Evolutionary conservation across 2,888 invertebrate species (phyloP).

Genomic region (Harpagoxenus sublaevis): DNA sequence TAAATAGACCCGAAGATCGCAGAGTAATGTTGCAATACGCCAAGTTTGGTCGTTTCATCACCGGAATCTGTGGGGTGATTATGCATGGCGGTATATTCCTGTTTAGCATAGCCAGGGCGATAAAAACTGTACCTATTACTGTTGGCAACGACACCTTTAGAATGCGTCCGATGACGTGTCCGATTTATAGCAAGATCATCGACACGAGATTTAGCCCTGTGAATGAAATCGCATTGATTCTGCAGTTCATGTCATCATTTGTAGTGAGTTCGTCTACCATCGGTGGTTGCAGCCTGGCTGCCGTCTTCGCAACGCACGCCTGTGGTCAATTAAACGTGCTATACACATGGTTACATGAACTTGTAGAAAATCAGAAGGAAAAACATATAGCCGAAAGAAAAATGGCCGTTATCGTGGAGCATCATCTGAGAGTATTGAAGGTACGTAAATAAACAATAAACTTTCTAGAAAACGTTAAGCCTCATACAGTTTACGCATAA

Average conservation of each 20-base stretch:
- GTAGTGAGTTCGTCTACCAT: conserved; percentile 61
- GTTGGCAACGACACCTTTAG: conserved; percentile 64
- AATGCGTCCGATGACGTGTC: conserved; percentile 62
- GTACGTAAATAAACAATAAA: conserved; percentile 13
- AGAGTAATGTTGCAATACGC: conserved; percentile 72
- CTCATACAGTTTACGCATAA: not conserved
- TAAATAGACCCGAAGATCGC: conserved; percentile 55
- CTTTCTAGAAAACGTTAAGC: not conserved
- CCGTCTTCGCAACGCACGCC: conserved; percentile 72
- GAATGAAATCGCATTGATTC: conserved; percentile 67
- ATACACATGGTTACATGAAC: conserved; percentile 55
- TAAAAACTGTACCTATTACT: not conserved
- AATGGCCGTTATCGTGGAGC: conserved; percentile 51
- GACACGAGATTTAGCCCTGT: conserved; percentile 62
- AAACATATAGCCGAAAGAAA: conserved; percentile 8
- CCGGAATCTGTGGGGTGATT: conserved; percentile 57
- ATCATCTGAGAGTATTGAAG: conserved; percentile 55
- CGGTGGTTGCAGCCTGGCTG: conserved; percentile 67
- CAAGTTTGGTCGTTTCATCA: conserved; percentile 67
- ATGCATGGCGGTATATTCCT: conserved; percentile 61
- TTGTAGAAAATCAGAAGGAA: conserved; percentile 46
- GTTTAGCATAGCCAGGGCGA: conserved; percentile 44
- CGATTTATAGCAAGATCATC: conserved; percentile 58
- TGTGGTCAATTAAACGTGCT: conserved; percentile 73
- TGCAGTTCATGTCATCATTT: conserved; percentile 65